phyloP scores from a whole-genome alignment of 2,888 invertebrate genomes.

The Limnephilus rhombicus region DNA sequence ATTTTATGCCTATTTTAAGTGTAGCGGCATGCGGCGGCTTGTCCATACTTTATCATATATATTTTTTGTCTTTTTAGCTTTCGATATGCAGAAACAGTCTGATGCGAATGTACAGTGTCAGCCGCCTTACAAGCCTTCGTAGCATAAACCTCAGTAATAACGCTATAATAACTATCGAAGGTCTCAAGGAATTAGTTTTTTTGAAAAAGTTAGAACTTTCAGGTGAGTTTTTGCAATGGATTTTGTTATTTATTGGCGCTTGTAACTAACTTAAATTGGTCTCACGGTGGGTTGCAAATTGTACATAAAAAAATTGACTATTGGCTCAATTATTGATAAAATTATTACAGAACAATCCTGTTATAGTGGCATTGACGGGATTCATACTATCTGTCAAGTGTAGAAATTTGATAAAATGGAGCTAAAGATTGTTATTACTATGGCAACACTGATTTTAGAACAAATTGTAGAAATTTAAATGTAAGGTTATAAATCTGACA shows the following conservation, averaged over 20 bases:
- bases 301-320: not conserved
- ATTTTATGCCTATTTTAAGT: no score
- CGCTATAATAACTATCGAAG: constrained; percentile 93
- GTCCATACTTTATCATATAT: no score
- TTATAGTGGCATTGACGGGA: no score
- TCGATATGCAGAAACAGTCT: constrained; percentile 92
- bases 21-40: no score
- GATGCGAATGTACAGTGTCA: constrained; percentile 92
- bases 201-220: constrained; percentile 88
- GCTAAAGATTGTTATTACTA: no score
- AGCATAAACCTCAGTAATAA: constrained; percentile 92
- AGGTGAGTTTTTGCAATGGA: constrained; percentile 70
- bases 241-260: not conserved
- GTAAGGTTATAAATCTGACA: no score
- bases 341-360: not conserved
- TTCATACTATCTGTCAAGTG: no score
- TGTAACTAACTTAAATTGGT: constrained; percentile 1
- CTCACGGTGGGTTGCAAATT: constrained; percentile 20
- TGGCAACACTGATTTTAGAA: no score
- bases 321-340: not conserved
- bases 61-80: constrained; percentile 78
- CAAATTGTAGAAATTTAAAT: no score
- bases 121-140: constrained; percentile 87
- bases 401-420: no score
- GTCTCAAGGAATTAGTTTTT: constrained; percentile 89